Evolutionary conservation across 2,888 invertebrate species (phyloP), one percentile per base, ranked within the genome.

Genomic region (Megalurothrips usitatus): DNA sequence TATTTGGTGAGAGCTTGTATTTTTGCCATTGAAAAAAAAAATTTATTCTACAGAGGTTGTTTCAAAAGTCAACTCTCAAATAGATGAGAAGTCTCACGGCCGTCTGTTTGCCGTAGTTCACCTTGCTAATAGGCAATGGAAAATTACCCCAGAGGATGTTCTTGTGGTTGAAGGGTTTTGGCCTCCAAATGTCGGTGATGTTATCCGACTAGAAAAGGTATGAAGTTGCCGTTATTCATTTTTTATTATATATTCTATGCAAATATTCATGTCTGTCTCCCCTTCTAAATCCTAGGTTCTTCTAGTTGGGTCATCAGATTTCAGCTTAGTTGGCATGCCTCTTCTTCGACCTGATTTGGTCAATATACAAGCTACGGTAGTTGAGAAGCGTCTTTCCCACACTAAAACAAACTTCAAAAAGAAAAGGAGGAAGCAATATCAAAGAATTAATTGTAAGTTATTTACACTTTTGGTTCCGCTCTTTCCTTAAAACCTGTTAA

Each of bases 131-230:
- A 94, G 93, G 87, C 96, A 96, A 85, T 94, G 93, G 87, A 93
- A 95, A 87, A 90, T 97, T 0, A 95, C 96, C 0, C 90, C 92
- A 82, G 95, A 94, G n/a, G 97, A 97, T 87, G 88, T 96, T 4
- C 90, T 97, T 48, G 89, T 96, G 0, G 88, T 96, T 0, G 93
- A 94, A 87, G 95, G 95, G 0, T 92, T 92, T 85, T 96, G 96
- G 95, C 93, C 94, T 49, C 95, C 96, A 1, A 91, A 91, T 80
- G 90, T 91, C 81, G 95, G 96, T 0, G 96, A 96, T 85, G 88
- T 92, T 87, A 91, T 97, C 81, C 91, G 90, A 83, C 87, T 96
- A 79, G 95, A 96, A 85, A 97, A 97, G 89, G 94, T 90, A 85
- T 81, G 82, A n/a, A 82, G 23, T 75, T 26, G 26, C 1, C 10